A percentile compares a stretch with the other conserved stretches of the same genome.
Evolutionary conservation across 2,113 vertebrate species (phyloP).

Genomic region (pig (Sus scrofa)): DNA sequence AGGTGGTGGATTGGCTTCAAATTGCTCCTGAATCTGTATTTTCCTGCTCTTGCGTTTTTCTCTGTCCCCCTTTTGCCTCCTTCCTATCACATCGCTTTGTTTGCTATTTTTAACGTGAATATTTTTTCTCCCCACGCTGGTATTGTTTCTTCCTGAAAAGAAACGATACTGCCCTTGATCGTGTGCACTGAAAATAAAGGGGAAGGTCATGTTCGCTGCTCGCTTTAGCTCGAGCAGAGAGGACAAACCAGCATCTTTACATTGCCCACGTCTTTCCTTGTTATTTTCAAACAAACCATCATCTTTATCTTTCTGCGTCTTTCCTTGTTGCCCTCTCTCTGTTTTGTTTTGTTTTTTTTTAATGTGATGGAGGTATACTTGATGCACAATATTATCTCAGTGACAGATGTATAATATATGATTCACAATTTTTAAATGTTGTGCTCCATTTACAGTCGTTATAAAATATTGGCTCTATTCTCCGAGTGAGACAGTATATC

Average conservation of each 20-base stretch:
- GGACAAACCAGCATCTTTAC: not conserved
- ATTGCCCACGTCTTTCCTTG: too few relatives aligned
- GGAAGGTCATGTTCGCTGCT: not conserved
- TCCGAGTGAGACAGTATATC: not conserved
- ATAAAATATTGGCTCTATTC: not conserved
- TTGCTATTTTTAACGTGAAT: slow-evolving; percentile 26
- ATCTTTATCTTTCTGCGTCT: not conserved
- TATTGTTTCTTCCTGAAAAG: slow-evolving; percentile 62
- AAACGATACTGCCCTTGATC: slow-evolving; percentile 35
- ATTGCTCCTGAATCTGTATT: not conserved
- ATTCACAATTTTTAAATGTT: not conserved
- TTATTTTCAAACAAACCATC: not conserved
- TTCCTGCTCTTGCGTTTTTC: not conserved
- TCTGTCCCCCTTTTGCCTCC: not conserved
- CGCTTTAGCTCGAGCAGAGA: not conserved
- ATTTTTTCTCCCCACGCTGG: not conserved
- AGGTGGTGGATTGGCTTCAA: not conserved
- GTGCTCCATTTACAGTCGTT: not conserved
- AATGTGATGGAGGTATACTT: not conserved
- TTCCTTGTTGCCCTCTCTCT: not conserved
- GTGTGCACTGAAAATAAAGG: not conserved
- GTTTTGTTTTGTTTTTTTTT: not conserved
- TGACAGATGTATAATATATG: not conserved
- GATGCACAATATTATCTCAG: not conserved
- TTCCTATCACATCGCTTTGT: not conserved